These are phyloP conservation scores for Lampris incognitus DNA, from an alignment of 2,113 vertebrate genomes.

Conservation along the genomic window DNA sequence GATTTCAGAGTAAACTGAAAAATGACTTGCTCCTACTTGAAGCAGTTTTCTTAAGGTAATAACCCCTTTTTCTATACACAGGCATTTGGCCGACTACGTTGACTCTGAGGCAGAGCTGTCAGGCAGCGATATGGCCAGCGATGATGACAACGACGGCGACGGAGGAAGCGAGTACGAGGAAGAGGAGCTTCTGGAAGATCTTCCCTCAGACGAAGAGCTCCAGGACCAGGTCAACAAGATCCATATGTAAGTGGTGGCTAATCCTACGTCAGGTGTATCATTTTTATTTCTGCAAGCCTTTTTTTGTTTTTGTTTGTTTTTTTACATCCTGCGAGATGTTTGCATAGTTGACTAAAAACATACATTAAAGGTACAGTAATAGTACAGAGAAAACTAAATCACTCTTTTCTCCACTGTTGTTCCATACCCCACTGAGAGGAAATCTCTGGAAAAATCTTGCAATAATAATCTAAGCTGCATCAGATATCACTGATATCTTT, in stretches of 20 bases:
- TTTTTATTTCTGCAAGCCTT: not conserved
- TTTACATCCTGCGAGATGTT: too few species aligned
- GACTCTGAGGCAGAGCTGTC: constrained; percentile 97
- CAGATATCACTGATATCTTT: not conserved
- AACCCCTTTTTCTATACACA: constrained; percentile 45
- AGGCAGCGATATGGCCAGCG: constrained; percentile 91
- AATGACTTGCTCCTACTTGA: too few species aligned
- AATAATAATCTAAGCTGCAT: not conserved
- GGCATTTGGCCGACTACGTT: constrained; percentile 89
- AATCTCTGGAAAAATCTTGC: too few species aligned
- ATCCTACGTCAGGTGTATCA: not conserved
- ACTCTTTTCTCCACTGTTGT: too few species aligned
- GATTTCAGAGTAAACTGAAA: too few species aligned
- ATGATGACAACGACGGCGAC: constrained; percentile 89
- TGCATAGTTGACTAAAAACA: too few species aligned
- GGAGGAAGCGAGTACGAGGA: constrained; percentile 93
- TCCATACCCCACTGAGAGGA: too few species aligned
- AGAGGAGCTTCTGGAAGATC: constrained; percentile 90
- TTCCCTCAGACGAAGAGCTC: constrained; percentile 91
- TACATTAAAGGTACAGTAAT: too few species aligned
- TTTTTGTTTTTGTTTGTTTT: too few species aligned
- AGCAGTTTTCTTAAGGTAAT: too few species aligned
- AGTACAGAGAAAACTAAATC: too few species aligned
- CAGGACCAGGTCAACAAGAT: constrained; percentile 95
- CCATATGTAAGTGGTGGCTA: constrained; percentile 88